Percentiles rank a stretch among this genome's conserved stretches.
Conservation (phyloP, 2,797 vertebrate genomes). For the Crax fasciolata region DNA sequence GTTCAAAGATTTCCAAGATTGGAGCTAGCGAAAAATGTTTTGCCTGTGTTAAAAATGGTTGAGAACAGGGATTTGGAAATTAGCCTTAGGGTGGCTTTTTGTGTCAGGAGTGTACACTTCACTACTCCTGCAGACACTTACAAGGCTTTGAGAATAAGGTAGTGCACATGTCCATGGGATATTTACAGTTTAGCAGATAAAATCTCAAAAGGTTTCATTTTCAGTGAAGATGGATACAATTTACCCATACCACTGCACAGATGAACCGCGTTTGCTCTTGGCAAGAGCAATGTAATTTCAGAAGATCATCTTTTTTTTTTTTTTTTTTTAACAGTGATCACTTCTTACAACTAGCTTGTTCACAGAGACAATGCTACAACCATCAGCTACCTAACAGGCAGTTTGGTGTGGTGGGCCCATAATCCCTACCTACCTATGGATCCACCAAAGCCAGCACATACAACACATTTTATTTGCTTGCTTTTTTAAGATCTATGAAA, state of each 20-base stretch:
- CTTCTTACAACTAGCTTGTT: not conserved
- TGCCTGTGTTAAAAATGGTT: not conserved
- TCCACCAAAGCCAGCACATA: not conserved
- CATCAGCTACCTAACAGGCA: not conserved
- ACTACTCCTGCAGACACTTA: not conserved
- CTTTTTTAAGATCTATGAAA: not conserved
- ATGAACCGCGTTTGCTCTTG: slow-evolving; percentile 20
- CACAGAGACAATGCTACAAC: not conserved
- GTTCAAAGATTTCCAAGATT: not conserved
- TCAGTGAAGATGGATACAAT: not conserved
- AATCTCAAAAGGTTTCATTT: slow-evolving; percentile 17
- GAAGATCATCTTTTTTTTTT: not conserved
- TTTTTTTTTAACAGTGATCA: not conserved
- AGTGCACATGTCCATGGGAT: not conserved
- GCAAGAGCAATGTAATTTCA: not conserved
- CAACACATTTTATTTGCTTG: not conserved
- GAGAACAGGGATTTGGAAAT: slow-evolving; percentile 14
- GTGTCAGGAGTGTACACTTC: not conserved
- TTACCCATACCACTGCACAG: not conserved
- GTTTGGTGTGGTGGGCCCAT: not conserved
- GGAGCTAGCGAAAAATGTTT: not conserved
- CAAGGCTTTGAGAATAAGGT: not conserved
- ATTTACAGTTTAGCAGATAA: slow-evolving; percentile 21
- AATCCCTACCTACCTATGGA: not conserved
- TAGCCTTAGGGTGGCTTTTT: not conserved